Evolutionary conservation across 64 coral and sea anemone genomes (phyloP).

Genomic region (Hydrozoanthus tunicans): DNA sequence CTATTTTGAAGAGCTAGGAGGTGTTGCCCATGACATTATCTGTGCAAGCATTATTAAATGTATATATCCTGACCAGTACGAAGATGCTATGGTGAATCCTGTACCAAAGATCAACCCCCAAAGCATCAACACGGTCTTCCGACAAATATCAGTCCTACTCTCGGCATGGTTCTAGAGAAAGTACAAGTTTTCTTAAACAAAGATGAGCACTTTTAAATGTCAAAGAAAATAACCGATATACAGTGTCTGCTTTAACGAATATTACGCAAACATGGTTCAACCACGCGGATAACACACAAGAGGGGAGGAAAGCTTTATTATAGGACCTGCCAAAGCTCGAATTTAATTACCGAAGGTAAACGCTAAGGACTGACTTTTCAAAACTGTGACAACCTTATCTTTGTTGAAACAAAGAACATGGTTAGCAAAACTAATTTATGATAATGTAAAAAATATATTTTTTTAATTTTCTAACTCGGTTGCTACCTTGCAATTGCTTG

Average conservation of each 20-base stretch:
- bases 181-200: no score
- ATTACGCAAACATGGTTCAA: not conserved
- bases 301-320: not conserved
- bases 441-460: no score
- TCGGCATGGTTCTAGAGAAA: no score
- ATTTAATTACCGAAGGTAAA: no score
- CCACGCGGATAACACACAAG: not conserved
- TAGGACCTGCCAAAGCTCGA: no score
- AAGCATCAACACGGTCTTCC: not conserved
- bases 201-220: no score
- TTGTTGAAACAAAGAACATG: no score
- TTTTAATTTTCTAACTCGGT: no score
- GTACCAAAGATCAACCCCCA: constrained; percentile 20
- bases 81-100: constrained; percentile 36
- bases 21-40: constrained; percentile 50
- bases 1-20: constrained; percentile 32
- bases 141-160: not conserved
- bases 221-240: not conserved
- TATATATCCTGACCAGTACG: constrained; percentile 42
- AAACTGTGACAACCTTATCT: no score
- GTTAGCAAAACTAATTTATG: no score
- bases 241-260: not conserved
- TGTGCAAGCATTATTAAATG: constrained; percentile 14
- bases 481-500: constrained; percentile 31
- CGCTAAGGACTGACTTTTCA: no score